These are phyloP conservation scores for Saimiri boliviensis DNA, from an alignment of 2,113 vertebrate species.

Conservation along the genomic window DNA sequence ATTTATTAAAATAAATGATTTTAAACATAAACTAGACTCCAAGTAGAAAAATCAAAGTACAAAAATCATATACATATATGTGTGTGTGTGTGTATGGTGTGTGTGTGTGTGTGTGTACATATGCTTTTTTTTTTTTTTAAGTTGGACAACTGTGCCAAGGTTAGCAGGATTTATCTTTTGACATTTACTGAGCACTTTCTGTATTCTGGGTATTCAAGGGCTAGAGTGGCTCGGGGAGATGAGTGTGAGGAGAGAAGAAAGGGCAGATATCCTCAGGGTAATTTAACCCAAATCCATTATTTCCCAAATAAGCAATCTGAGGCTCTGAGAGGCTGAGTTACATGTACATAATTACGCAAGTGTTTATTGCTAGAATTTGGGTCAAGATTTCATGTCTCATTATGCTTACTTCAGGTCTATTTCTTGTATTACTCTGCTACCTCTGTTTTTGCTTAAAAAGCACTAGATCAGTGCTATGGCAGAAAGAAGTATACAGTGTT, in stretches of 20 bases:
- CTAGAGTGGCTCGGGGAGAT: neutral
- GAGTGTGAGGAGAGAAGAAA: neutral
- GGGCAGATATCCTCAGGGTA: neutral
- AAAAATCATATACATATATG: neutral
- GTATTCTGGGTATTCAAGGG: neutral
- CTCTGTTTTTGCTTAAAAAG: neutral
- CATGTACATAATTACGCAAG: accelerated
- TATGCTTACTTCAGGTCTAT: neutral
- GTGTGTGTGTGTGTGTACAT: no score
- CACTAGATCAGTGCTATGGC: neutral
- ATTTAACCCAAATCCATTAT: neutral
- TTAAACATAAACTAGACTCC: neutral
- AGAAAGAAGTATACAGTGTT: neutral
- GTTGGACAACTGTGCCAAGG: neutral
- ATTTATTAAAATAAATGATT: constrained; percentile 50
- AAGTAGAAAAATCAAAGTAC: neutral
- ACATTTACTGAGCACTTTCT: neutral
- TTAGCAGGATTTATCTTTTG: neutral
- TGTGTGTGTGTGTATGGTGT: no score
- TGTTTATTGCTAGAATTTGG: neutral
- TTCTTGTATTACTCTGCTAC: neutral
- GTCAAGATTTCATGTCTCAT: neutral
- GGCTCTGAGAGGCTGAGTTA: neutral
- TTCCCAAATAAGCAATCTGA: neutral
- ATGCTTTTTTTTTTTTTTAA: no score